Evolutionary conservation across 2,113 vertebrate genomes (phyloP).

Genomic region (Eurystomus gularis): DNA sequence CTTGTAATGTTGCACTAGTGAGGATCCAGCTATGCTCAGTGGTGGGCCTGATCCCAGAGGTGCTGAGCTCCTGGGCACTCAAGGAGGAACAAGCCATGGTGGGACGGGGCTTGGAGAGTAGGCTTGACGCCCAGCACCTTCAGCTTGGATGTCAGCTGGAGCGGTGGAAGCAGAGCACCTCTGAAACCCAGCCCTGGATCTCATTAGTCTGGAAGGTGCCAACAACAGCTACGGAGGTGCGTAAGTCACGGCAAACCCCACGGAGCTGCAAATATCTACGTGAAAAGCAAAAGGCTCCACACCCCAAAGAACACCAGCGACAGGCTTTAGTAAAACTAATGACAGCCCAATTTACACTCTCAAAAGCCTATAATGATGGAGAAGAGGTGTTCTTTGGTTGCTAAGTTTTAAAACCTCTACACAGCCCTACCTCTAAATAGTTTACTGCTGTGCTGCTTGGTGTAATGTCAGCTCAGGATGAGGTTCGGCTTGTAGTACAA

Average conservation of each 20-base stretch:
- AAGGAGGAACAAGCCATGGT: fast-evolving
- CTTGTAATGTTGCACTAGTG: fast-evolving
- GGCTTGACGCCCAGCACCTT: background rate
- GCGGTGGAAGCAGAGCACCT: background rate
- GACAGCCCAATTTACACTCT: background rate
- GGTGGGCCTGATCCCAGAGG: background rate
- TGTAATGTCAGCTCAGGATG: background rate
- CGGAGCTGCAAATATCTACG: background rate
- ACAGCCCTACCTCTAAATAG: background rate
- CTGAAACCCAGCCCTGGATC: fast-evolving
- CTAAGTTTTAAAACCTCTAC: background rate
- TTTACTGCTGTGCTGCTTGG: background rate
- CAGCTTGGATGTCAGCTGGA: background rate
- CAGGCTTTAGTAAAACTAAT: background rate
- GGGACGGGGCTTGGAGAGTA: background rate
- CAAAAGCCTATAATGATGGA: background rate
- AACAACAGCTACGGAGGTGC: fast-evolving
- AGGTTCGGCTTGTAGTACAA: background rate
- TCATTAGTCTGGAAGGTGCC: fast-evolving
- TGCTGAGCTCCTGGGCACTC: fast-evolving
- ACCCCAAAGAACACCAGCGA: background rate
- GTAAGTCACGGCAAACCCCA: fast-evolving
- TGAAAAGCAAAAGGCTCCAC: background rate
- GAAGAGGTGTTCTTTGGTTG: background rate
- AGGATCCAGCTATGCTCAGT: background rate